A percentile compares a stretch with the other conserved stretches of the same genome.
Evolutionary conservation across 2,797 vertebrate species (phyloP).

Genomic region (Brotula barbata): DNA sequence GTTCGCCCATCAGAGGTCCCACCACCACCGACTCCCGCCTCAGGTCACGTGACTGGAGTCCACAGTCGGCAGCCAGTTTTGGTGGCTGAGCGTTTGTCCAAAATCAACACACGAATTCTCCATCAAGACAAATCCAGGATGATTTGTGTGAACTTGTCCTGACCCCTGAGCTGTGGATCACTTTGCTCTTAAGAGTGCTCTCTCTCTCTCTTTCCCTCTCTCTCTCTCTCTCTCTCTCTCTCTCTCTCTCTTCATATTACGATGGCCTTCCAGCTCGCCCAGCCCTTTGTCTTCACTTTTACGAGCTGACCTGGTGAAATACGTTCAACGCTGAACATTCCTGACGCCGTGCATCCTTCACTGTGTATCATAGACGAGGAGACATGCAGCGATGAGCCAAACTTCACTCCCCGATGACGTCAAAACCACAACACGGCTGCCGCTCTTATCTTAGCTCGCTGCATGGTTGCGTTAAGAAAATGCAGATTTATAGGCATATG

Average conservation of each 20-base stretch:
- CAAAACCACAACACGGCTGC: too few relatives aligned
- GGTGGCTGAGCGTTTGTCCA: slow-evolving; percentile 27
- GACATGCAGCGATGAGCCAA: slow-evolving; percentile 30
- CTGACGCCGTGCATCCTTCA: slow-evolving; percentile 31
- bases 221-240: slow-evolving; percentile 5
- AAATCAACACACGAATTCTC: slow-evolving; percentile 9
- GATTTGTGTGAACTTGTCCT: slow-evolving; percentile 36
- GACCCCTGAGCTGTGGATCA: slow-evolving; percentile 28
- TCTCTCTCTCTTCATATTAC: slow-evolving; percentile 16
- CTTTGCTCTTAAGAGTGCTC: slow-evolving; percentile 4
- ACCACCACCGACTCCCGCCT: too few relatives aligned
- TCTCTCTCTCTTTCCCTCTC: slow-evolving; percentile 14
- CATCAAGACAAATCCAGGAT: slow-evolving; percentile 9
- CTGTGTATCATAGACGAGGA: slow-evolving; percentile 24
- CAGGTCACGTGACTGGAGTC: too few relatives aligned
- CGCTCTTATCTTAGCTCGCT: too few relatives aligned
- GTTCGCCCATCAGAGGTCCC: too few relatives aligned
- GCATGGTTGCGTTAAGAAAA: too few relatives aligned
- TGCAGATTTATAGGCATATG: too few relatives aligned
- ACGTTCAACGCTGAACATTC: slow-evolving; percentile 35
- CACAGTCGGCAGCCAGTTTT: slow-evolving; percentile 6
- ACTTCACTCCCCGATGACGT: slow-evolving; percentile 43
- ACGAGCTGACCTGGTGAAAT: slow-evolving; percentile 26
- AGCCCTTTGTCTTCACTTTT: background rate
- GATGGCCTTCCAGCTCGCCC: background rate